Evolutionary conservation across 2,797 vertebrate species (phyloP).

Genomic region (Hippoglossus hippoglossus): DNA sequence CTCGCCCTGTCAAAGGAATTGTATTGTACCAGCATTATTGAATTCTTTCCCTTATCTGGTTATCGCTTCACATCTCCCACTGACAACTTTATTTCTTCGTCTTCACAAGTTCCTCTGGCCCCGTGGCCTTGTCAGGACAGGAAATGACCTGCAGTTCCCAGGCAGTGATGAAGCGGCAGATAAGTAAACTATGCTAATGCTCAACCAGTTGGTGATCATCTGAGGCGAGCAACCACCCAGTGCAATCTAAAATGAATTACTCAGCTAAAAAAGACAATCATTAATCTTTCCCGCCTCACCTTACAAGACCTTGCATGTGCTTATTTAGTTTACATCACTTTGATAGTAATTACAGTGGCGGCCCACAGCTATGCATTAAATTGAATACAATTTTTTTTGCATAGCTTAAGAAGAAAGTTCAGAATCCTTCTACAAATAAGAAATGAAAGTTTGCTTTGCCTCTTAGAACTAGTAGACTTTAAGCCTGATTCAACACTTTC

Average conservation of each 20-base stretch:
- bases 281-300: constrained; percentile 42
- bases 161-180: constrained; percentile 37
- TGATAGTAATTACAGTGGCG: constrained; percentile 53
- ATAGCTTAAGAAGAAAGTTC: constrained; percentile 30
- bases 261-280: constrained; percentile 15
- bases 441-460: constrained; percentile 16
- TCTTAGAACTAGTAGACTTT: too few species aligned
- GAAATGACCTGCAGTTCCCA: constrained; percentile 17
- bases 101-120: constrained; percentile 26
- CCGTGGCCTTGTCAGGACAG: constrained; percentile 12
- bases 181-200: constrained; percentile 52
- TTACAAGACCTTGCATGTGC: constrained; percentile 31
- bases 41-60: constrained; percentile 73
- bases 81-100: constrained; percentile 67
- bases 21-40: constrained; percentile 50
- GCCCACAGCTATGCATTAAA: constrained; percentile 39
- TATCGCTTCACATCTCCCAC: constrained; percentile 65
- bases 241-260: constrained; percentile 41
- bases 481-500: too few species aligned
- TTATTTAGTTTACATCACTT: constrained; percentile 44
- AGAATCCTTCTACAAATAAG: constrained; percentile 30
- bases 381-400: constrained; percentile 7
- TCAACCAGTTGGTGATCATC: constrained; percentile 46
- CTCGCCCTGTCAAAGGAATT: constrained; percentile 53
- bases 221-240: constrained; percentile 23